Evolutionary conservation across 2,113 vertebrate species (phyloP).

Genomic region (Pollachius pollachius): DNA sequence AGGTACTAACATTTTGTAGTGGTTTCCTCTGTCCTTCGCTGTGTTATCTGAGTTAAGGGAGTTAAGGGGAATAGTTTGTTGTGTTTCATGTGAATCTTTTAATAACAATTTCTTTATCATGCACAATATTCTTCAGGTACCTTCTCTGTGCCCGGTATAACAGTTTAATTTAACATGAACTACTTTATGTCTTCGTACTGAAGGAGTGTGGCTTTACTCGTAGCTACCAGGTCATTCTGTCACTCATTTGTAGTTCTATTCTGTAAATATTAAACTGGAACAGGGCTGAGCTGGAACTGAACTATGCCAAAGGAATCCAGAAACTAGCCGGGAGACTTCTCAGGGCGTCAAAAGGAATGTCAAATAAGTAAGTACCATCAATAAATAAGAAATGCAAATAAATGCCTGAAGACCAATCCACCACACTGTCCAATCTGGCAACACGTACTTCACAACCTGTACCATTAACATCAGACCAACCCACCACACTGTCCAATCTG

Average conservation of each 20-base stretch:
- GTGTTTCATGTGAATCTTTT: too few species aligned
- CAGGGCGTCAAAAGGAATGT: conserved; percentile 75
- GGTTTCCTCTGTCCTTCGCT: background rate
- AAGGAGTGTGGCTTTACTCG: too few species aligned
- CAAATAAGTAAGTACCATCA: conserved; percentile 76
- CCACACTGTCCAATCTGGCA: background rate
- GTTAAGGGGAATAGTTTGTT: too few species aligned
- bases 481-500: background rate
- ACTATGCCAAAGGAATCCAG: conserved; percentile 81
- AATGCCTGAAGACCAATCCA: conserved; percentile 1
- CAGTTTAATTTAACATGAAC: too few species aligned
- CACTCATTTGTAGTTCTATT: background rate
- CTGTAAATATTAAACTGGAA: background rate
- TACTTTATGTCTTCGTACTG: too few species aligned
- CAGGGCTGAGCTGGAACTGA: conserved; percentile 81
- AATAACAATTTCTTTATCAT: too few species aligned
- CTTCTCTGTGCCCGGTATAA: too few species aligned
- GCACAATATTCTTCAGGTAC: too few species aligned
- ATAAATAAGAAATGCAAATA: conserved; percentile 5
- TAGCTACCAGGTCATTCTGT: background rate
- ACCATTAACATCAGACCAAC: conserved; percentile 12
- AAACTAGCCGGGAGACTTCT: conserved; percentile 80
- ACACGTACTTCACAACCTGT: background rate
- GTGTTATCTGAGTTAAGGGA: too few species aligned
- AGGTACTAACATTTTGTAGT: background rate